Evolutionary conservation across 2,113 vertebrate genomes (phyloP).

Genomic region (Arothron firmamentum): DNA sequence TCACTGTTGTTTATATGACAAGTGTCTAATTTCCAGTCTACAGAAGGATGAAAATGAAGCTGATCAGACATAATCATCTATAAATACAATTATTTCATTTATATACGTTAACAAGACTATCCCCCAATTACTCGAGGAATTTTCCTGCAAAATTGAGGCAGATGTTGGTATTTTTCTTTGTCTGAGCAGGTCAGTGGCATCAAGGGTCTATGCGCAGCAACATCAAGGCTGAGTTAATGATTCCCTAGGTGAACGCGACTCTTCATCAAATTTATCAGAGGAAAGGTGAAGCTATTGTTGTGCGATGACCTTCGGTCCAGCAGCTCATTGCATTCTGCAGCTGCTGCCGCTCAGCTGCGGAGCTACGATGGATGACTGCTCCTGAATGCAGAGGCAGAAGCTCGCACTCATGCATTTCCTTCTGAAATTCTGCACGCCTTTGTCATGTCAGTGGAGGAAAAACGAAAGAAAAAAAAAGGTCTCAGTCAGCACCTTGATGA

Average conservation of each 20-base stretch:
- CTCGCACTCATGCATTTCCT: conserved; percentile 15
- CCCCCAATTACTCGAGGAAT: too few species aligned
- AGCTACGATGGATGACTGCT: conserved; percentile 17
- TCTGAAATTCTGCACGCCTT: neutral
- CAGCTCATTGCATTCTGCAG: neutral
- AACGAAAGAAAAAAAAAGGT: conserved; percentile 2
- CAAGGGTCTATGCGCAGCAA: too few species aligned
- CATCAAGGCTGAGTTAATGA: conserved; percentile 30
- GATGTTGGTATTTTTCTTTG: too few species aligned
- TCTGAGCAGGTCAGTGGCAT: too few species aligned
- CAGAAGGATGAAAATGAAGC: neutral
- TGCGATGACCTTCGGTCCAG: conserved; percentile 12
- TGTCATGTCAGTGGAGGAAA: neutral
- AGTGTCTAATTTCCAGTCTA: neutral
- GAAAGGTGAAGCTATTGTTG: neutral
- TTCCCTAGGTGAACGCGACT: conserved; percentile 10
- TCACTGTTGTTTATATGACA: conserved; percentile 52
- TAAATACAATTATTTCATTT: too few species aligned
- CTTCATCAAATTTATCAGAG: conserved; percentile 4
- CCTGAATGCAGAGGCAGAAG: neutral
- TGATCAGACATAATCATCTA: too few species aligned
- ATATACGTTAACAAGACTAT: too few species aligned
- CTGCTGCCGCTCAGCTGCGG: neutral
- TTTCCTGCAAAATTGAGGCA: too few species aligned
- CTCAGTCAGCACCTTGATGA: too few species aligned